Evolutionary conservation across 2,888 invertebrate genomes (phyloP).

Genomic region (Malthinus seriepunctatus): DNA sequence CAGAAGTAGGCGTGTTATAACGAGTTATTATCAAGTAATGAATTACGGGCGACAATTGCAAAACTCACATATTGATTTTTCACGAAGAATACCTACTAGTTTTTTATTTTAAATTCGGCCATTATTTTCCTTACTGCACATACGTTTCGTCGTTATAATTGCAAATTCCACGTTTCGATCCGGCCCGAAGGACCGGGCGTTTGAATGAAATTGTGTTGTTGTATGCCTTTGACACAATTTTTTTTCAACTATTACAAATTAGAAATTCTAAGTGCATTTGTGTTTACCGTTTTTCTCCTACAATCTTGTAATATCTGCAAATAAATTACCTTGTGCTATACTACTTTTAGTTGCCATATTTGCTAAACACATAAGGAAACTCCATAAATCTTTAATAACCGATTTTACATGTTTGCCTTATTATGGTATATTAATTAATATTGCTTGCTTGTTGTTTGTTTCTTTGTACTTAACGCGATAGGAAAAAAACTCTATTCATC

Average conservation of each 20-base stretch:
- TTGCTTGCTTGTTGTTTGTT: no score
- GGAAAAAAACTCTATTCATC: no score
- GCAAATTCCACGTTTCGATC: no score
- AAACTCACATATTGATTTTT: conserved; percentile 40
- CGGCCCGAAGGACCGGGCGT: no score
- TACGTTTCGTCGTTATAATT: no score
- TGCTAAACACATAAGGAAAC: conserved; percentile 12
- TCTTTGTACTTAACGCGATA: no score
- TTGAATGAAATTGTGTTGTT: no score
- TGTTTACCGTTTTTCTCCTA: conserved; percentile 16
- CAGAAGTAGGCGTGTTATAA: conserved; percentile 28
- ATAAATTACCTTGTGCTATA: conserved; percentile 19
- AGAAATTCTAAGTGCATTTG: conserved; percentile 9
- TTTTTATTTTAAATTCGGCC: conserved; percentile 32
- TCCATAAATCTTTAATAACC: conserved; percentile 20
- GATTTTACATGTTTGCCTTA: background rate
- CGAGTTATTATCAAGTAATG: conserved; percentile 44
- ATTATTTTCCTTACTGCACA: no score
- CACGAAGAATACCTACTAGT: conserved; percentile 32
- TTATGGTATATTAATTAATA: no score
- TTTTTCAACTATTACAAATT: background rate
- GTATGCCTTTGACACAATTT: background rate
- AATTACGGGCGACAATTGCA: conserved; percentile 47
- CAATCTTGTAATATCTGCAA: conserved; percentile 12
- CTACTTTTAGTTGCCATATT: conserved; percentile 20